phyloP scores from a whole-genome alignment of 2,888 invertebrate species.

The Dasypogon diadema region DNA sequence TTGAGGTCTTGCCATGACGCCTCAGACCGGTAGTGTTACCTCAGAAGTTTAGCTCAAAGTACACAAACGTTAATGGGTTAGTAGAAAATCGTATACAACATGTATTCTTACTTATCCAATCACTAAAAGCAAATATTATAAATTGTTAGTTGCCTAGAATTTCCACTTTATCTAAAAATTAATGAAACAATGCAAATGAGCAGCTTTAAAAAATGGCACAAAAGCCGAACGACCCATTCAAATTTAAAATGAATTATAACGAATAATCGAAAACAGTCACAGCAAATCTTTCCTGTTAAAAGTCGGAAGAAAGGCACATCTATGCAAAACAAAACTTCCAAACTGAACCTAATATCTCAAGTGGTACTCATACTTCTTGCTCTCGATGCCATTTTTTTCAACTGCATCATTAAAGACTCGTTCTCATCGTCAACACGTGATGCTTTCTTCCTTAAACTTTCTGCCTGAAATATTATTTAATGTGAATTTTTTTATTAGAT shows the following conservation, averaged over 20 bases:
- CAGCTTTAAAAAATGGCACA: conserved; percentile 72
- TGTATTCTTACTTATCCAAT: no score
- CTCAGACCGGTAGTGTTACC: no score
- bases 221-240: conserved; percentile 14
- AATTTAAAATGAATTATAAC: not conserved
- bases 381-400: conserved; percentile 95
- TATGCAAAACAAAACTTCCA: not conserved
- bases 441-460: conserved; percentile 89
- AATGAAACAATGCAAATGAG: conserved; percentile 60
- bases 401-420: conserved; percentile 93
- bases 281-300: not conserved
- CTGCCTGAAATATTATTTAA: conserved; percentile 74
- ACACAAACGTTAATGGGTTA: no score
- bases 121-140: no score
- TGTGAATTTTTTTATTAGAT: not conserved
- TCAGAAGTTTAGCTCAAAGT: no score
- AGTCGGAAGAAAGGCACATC: not conserved
- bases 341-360: conserved; percentile 61
- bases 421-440: conserved; percentile 96
- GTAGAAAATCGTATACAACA: no score
- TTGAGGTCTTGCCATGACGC: no score
- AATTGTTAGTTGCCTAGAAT: not conserved
- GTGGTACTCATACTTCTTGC: conserved; percentile 83
- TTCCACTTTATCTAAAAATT: not conserved
- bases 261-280: no score